phyloP scores from a whole-genome alignment of 2,888 invertebrate genomes.

The Plebejus anna region DNA sequence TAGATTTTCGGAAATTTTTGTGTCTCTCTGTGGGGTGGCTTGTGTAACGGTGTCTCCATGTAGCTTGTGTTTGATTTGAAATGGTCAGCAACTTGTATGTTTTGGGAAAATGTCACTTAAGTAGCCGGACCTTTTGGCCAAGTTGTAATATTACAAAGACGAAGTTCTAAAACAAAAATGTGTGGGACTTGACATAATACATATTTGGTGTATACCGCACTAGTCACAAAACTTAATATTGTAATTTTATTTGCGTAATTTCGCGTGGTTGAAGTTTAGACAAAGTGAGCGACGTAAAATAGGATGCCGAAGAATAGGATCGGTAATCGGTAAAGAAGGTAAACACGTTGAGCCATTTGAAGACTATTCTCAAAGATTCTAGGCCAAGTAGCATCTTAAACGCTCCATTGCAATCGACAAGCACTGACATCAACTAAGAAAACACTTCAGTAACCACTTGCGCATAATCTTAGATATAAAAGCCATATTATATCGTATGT shows the following conservation, averaged over 20 bases:
- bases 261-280: too few relatives aligned
- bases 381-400: slow-evolving; percentile 6
- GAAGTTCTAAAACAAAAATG: too few relatives aligned
- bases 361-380: background rate
- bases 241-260: too few relatives aligned
- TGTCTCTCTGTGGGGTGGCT: background rate
- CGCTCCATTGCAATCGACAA: background rate
- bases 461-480: background rate
- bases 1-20: slow-evolving; percentile 39
- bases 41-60: background rate
- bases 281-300: too few relatives aligned
- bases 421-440: background rate
- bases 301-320: too few relatives aligned
- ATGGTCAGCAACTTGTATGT: background rate
- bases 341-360: background rate
- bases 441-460: background rate
- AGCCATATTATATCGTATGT: too few relatives aligned
- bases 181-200: too few relatives aligned
- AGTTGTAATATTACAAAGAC: too few relatives aligned
- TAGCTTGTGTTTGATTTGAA: background rate
- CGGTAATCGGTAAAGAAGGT: background rate
- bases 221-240: too few relatives aligned
- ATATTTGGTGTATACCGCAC: too few relatives aligned
- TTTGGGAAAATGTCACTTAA: too few relatives aligned
- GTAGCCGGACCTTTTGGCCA: too few relatives aligned